Evolutionary conservation across 2,888 invertebrate species (phyloP), one percentile per base, ranked within the genome.

Genomic region (Euphydryas editha): DNA sequence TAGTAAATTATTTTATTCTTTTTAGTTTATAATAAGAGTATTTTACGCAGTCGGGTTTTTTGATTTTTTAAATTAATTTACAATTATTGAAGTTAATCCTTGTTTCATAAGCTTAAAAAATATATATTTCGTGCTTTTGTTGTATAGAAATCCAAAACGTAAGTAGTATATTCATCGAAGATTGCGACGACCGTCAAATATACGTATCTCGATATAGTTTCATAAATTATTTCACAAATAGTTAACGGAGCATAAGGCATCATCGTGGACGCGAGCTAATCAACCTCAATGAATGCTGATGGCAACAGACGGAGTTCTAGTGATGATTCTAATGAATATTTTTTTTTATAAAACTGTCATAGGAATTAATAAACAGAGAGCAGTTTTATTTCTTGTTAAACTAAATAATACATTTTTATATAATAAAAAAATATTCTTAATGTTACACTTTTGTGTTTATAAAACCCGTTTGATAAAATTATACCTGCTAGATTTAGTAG

Each of bases 241-340:
- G 51, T 51, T n/a, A 36, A 10, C 47, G 37, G 46, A 47, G 47
- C 42, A 30, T 55, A 63, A 59, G 67, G 63, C 63, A 59, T 49
- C 63, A 59, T 59, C 55, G 49, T 62, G 59, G 47, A 65, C 64
- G 58, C 73, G 67, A 63, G 71, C 76, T 81, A 82, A 82, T 82
- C 81, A 81, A 82, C 73, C 64, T 70, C 79, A 82, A 82, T 82
- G 77, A 81, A 78, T 76, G 73, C 72, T 76, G 80, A 76, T 77
- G 76, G 68, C 66, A 65, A 67, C 49, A 49, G 49, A 46, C 67
- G 55, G 54, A 36, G 39, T 39, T 62, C 55, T 44, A 55, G 59
- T 62, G 58, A 37, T 51, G 62, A 15, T 59, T 37, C 21, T 67
- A 65, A 62, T 67, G 67, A 62, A 67, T 63, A 58, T 63, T 57